Evolutionary conservation across 2,113 vertebrate species (phyloP).

Genomic region (Hepsetus odoe): DNA sequence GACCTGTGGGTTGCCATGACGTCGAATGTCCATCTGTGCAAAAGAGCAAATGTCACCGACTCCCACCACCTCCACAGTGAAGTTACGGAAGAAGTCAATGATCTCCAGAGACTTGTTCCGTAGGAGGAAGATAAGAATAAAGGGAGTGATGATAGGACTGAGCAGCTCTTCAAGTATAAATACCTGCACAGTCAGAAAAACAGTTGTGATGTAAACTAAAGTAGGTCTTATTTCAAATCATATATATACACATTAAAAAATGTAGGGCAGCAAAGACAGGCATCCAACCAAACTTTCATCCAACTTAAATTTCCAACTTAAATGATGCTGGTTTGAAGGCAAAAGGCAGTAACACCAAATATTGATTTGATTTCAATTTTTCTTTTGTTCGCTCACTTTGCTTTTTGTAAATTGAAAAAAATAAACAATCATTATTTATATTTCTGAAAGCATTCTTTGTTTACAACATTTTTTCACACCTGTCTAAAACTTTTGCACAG

Average conservation of each 20-base stretch:
- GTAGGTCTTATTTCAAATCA: neutral
- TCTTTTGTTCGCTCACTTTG: no score
- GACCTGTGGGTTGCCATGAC: constrained; percentile 95
- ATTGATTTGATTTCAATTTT: no score
- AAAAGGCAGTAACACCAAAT: no score
- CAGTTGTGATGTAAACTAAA: neutral
- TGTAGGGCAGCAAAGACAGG: neutral
- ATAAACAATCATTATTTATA: no score
- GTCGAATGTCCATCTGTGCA: constrained; percentile 97
- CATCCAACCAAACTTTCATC: neutral
- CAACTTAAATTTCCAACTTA: no score
- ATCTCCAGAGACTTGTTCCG: constrained; percentile 95
- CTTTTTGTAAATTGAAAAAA: no score
- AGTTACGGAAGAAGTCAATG: constrained; percentile 98
- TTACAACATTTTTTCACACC: no score
- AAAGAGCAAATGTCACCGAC: constrained; percentile 98
- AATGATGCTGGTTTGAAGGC: no score
- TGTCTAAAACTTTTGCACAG: no score
- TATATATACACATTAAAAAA: no score
- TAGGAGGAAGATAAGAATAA: constrained; percentile 93
- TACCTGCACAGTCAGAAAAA: constrained; percentile 72
- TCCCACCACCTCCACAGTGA: constrained; percentile 94
- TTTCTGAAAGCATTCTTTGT: no score
- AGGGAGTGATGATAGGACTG: constrained; percentile 94
- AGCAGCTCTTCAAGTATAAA: constrained; percentile 96